Evolutionary conservation across 1,140 invertebrate species (phyloP).

Genomic region (Brachionus paranguensis): DNA sequence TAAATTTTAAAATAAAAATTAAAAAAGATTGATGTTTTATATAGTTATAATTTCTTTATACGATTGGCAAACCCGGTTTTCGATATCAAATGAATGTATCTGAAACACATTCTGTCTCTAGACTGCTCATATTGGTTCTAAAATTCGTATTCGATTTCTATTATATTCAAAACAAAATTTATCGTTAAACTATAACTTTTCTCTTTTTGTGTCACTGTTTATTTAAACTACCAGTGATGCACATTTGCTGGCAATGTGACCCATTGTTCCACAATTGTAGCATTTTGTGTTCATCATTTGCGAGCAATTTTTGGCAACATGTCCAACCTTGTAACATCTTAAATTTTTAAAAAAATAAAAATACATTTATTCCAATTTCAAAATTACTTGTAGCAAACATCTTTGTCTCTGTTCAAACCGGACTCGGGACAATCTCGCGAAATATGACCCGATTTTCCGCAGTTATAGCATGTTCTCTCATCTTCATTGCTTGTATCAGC

Average conservation of each 20-base stretch:
- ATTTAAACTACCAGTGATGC: conserved; percentile 31
- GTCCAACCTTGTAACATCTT: conserved; percentile 16
- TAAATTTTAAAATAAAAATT: neutral
- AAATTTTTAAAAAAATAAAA: neutral
- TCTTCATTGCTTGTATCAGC: conserved; percentile 32
- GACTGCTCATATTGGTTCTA: neutral
- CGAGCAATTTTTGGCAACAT: conserved; percentile 3
- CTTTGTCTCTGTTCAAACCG: conserved; percentile 24
- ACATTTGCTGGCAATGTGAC: conserved; percentile 37
- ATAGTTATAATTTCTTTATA: neutral
- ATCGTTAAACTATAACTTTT: neutral
- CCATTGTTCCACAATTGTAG: conserved; percentile 40
- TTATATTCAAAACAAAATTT: conserved; percentile 20
- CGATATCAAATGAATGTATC: neutral
- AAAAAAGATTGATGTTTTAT: neutral
- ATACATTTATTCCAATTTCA: neutral
- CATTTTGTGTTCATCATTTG: conserved; percentile 38
- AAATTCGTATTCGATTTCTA: neutral
- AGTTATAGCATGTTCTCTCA: conserved; percentile 66
- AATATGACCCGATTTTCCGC: conserved; percentile 79
- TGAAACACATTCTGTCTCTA: neutral
- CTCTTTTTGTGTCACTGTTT: neutral
- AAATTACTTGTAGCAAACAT: conserved; percentile 35
- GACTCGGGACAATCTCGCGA: conserved; percentile 69
- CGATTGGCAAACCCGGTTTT: neutral